Percentiles rank a stretch among this genome's conserved stretches.
Conservation (phyloP, 37 sponge, comb jelly and placozoan genomes). For the Corticium candelabrum region DNA sequence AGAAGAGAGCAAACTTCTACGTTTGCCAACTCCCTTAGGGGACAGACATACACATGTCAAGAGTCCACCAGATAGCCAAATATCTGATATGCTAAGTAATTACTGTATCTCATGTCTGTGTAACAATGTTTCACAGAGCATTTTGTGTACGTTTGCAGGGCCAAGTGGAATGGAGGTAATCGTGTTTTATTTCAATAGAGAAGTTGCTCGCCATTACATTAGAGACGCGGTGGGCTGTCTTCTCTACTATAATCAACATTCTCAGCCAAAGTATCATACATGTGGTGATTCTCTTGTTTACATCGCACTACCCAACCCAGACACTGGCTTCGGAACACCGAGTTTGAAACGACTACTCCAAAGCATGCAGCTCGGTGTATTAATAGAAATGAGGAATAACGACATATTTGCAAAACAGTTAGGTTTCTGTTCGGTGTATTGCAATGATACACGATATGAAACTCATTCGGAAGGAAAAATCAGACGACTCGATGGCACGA, state of each 20-base stretch:
- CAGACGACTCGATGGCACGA: conserved; percentile 15
- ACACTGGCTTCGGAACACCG: neutral
- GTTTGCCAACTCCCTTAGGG: no score
- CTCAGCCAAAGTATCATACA: no score
- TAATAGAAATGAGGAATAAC: neutral
- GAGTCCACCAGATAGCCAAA: no score
- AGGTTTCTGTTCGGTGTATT: neutral
- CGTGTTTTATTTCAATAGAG: conserved; percentile 16
- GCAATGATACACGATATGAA: neutral
- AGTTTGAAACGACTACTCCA: neutral
- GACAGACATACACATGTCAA: no score
- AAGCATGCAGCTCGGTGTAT: neutral
- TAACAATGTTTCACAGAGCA: no score
- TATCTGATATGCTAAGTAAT: no score
- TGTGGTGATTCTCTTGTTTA: neutral
- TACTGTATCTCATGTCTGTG: no score
- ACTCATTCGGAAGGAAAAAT: neutral
- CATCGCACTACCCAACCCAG: no score
- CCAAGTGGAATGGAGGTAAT: conserved; percentile 23
- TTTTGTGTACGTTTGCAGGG: no score
- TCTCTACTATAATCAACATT: conserved; percentile 16
- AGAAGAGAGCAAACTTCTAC: no score
- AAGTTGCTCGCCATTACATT: conserved; percentile 16
- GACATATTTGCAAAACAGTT: conserved; percentile 31
- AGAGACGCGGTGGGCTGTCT: conserved; percentile 18